A percentile compares a stretch with the other conserved stretches of the same genome.
These are phyloP conservation scores for Xiphophorus birchmanni DNA, from an alignment of 2,797 vertebrate species.

Conservation along the genomic window DNA sequence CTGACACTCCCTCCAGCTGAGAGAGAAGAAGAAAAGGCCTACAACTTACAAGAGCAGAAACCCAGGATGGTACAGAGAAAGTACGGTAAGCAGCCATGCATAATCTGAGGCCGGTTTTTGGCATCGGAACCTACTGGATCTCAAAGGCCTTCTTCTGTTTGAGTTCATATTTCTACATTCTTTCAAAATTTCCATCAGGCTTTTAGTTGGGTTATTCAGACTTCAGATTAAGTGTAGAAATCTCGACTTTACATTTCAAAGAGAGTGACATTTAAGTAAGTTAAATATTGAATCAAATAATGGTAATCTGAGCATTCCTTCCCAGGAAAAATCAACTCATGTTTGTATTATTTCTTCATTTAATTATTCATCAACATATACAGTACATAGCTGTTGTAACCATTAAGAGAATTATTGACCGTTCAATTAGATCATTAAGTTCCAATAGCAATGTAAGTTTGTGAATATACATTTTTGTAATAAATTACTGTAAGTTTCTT, in stretches of 20 bases:
- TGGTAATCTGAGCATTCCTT: not conserved
- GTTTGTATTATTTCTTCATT: too few relatives aligned
- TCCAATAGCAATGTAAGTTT: too few relatives aligned
- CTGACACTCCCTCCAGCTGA: not conserved
- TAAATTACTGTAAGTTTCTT: too few relatives aligned
- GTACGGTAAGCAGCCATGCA: not conserved
- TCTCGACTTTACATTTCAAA: not conserved
- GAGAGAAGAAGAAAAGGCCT: not conserved
- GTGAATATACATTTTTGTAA: too few relatives aligned
- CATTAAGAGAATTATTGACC: too few relatives aligned
- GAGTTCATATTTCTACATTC: not conserved
- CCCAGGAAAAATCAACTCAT: not conserved
- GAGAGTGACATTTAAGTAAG: not conserved
- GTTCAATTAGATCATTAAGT: too few relatives aligned
- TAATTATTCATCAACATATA: too few relatives aligned
- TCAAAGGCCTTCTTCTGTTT: not conserved
- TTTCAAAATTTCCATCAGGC: not conserved
- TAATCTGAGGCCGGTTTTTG: not conserved
- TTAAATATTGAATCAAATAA: not conserved
- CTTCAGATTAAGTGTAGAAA: not conserved
- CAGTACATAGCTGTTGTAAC: too few relatives aligned
- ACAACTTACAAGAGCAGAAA: not conserved
- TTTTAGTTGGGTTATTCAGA: not conserved
- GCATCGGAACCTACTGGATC: too few relatives aligned
- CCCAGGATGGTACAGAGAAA: not conserved